Conservation (phyloP, 1,140 invertebrate genomes). For the Leptonema lineaticorne region DNA sequence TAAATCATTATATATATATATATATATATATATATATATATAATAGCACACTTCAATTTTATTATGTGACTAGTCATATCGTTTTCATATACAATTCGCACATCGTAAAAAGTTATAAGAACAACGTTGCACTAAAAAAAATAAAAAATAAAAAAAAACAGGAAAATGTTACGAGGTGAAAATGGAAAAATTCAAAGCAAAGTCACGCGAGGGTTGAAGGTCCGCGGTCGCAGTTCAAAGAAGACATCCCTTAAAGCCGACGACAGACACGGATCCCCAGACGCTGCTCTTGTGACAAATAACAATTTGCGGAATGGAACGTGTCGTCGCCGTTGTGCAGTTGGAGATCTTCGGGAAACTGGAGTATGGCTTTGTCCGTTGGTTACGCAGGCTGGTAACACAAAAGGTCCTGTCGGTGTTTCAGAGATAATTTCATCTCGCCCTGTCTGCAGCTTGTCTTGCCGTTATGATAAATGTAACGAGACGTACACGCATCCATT, state of each 20-base stretch:
- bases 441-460: constrained; percentile 26
- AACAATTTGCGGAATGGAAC: constrained; percentile 14
- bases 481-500: constrained; percentile 30
- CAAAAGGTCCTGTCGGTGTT: neutral
- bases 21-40: too few relatives aligned
- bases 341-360: constrained; percentile 1
- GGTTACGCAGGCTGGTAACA: too few relatives aligned
- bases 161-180: too few relatives aligned
- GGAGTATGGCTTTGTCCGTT: constrained; percentile 13
- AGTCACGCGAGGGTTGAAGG: neutral
- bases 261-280: neutral
- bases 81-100: too few relatives aligned
- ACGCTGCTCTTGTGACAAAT: neutral
- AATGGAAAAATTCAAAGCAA: neutral
- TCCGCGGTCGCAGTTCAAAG: too few relatives aligned
- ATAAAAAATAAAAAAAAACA: too few relatives aligned
- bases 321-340: constrained; percentile 2
- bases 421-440: constrained; percentile 25
- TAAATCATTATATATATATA: too few relatives aligned
- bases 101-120: too few relatives aligned
- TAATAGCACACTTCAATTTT: too few relatives aligned
- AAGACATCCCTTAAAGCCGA: neutral
- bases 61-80: too few relatives aligned
- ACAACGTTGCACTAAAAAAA: too few relatives aligned
- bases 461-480: constrained; percentile 34